Evolutionary conservation across 2,888 invertebrate species (phyloP).

Genomic region (Salticus scenicus): DNA sequence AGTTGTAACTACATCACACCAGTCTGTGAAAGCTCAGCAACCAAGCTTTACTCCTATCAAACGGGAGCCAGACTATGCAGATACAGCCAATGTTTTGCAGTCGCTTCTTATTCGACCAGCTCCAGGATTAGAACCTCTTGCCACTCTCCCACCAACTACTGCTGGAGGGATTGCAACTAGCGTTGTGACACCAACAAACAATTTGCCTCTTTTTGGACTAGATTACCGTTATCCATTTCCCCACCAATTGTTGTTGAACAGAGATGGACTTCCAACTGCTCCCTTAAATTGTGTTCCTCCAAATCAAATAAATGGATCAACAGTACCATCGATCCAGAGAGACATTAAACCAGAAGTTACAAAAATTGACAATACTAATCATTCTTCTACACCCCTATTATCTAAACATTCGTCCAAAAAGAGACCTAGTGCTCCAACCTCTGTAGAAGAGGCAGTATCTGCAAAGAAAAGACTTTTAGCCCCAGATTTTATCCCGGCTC

Average conservation of each 20-base stretch:
- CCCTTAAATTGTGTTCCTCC: conserved; percentile 8
- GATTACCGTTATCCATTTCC: conserved; percentile 51
- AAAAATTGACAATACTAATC: conserved; percentile 22
- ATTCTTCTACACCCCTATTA: neutral
- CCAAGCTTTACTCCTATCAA: conserved; percentile 12
- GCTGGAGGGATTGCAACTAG: conserved; percentile 17
- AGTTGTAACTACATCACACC: conserved; percentile 28
- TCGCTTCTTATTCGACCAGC: conserved; percentile 49
- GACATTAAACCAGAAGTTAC: conserved; percentile 32
- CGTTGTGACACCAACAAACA: conserved; percentile 41
- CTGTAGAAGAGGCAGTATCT: conserved; percentile 21
- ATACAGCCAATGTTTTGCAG: conserved; percentile 59
- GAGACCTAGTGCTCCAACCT: conserved; percentile 13
- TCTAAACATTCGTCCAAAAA: conserved; percentile 51
- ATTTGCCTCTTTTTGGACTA: conserved; percentile 40
- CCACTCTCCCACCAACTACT: conserved; percentile 29
- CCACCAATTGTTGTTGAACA: conserved; percentile 31
- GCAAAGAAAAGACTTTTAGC: conserved; percentile 47
- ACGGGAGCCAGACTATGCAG: conserved; percentile 54
- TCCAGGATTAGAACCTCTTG: conserved; percentile 21
- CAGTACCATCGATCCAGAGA: neutral
- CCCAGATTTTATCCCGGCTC: conserved; percentile 31
- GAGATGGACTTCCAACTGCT: conserved; percentile 23
- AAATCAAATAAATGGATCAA: neutral
- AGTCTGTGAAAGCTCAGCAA: conserved; percentile 22